Conservation (phyloP, 2,797 vertebrate species). For the Poecilia wingei region DNA sequence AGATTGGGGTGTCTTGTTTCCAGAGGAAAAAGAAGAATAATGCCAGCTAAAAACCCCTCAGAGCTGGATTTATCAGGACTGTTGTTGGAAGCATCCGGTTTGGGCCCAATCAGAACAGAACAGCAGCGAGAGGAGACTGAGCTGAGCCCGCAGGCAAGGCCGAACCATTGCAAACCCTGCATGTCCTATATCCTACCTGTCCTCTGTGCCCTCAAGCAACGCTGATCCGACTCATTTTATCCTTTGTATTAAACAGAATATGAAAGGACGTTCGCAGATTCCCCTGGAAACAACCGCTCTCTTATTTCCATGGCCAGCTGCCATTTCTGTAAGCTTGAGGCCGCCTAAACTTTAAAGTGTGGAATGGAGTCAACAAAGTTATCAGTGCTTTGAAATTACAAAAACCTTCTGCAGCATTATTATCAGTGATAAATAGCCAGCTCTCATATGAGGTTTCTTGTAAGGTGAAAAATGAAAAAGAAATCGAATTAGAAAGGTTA, state of each 20-base stretch:
- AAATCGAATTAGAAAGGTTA: not conserved
- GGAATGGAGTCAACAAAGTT: not conserved
- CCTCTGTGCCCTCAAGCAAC: conserved; percentile 37
- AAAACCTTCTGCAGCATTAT: not conserved
- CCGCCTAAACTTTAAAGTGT: not conserved
- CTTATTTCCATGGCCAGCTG: conserved; percentile 12
- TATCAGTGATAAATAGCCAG: not conserved
- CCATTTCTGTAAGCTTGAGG: conserved; percentile 1
- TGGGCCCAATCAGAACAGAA: conserved; percentile 57
- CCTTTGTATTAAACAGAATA: conserved; percentile 34
- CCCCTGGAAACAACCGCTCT: conserved; percentile 10
- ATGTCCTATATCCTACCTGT: conserved; percentile 67
- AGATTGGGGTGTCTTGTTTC: conserved; percentile 62
- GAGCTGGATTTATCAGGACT: conserved; percentile 67
- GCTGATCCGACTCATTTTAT: conserved; percentile 32
- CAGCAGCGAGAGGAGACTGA: conserved; percentile 36
- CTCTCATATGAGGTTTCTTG: not conserved
- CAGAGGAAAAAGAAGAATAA: conserved; percentile 64
- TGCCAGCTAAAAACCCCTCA: conserved; percentile 61
- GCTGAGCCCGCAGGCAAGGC: conserved; percentile 40
- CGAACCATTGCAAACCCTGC: conserved; percentile 37
- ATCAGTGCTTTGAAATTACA: not conserved
- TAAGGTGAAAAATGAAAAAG: not conserved
- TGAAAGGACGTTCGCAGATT: conserved; percentile 20
- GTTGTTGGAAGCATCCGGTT: conserved; percentile 69